phyloP scores from a whole-genome alignment of 1,140 invertebrate genomes.

The Apis laboriosa region DNA sequence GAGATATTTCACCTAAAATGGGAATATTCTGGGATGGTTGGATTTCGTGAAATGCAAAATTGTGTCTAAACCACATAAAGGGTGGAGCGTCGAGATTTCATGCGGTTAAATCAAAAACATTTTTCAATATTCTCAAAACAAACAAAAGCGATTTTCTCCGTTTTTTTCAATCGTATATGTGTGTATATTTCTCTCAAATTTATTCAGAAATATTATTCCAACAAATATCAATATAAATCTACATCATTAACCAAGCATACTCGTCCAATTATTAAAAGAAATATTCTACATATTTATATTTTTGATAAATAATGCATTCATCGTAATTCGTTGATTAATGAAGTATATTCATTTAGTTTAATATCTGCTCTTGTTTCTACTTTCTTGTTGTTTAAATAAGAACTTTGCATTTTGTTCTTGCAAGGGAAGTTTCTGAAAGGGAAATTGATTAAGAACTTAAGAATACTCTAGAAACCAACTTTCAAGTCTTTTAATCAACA shows the following conservation, averaged over 20 bases:
- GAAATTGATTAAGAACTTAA: background rate
- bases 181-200: background rate
- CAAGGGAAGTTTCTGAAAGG: background rate
- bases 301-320: background rate
- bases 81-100: slow-evolving; percentile 2
- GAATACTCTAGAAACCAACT: background rate
- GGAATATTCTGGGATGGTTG: background rate
- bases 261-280: background rate
- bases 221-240: background rate
- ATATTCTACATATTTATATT: background rate
- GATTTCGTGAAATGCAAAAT: background rate
- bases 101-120: slow-evolving; percentile 40
- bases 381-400: background rate
- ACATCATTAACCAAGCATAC: background rate
- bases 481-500: background rate
- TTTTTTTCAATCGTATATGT: slow-evolving; percentile 2
- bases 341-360: background rate
- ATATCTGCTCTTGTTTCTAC: background rate
- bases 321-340: background rate
- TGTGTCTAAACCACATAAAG: background rate
- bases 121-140: slow-evolving; percentile 52
- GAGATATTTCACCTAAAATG: no score
- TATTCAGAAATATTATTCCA: slow-evolving; percentile 11
- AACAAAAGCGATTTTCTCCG: slow-evolving; percentile 33
- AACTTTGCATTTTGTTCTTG: background rate